Evolutionary conservation across 2,888 invertebrate genomes (phyloP).

Genomic region (Oxycera nigricornis): DNA sequence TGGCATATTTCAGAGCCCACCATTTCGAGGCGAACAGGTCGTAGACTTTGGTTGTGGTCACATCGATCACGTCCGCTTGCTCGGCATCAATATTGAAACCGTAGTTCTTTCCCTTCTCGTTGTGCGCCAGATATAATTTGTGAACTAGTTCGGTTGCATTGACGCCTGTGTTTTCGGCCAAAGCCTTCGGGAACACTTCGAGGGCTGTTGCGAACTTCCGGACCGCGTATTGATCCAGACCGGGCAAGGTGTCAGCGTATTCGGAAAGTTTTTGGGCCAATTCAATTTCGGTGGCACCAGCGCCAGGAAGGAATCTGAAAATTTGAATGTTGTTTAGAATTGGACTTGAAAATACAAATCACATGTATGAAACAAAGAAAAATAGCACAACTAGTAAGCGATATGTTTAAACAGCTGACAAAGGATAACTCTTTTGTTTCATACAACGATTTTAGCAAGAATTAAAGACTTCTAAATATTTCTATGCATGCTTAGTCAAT

Average conservation of each 20-base stretch:
- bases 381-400: too few relatives aligned
- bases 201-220: slow-evolving; percentile 90
- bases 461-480: too few relatives aligned
- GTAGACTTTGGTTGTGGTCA: slow-evolving; percentile 76
- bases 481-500: too few relatives aligned
- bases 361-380: background rate
- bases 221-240: slow-evolving; percentile 96
- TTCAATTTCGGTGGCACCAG: slow-evolving; percentile 95
- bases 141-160: slow-evolving; percentile 87
- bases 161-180: slow-evolving; percentile 94
- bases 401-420: too few relatives aligned
- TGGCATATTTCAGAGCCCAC: slow-evolving; percentile 96
- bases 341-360: background rate
- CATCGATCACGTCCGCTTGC: slow-evolving; percentile 74
- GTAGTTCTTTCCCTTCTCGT: slow-evolving; percentile 77
- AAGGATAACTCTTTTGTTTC: too few relatives aligned
- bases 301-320: slow-evolving; percentile 82
- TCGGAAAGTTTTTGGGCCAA: slow-evolving; percentile 84
- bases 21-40: slow-evolving; percentile 86
- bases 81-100: slow-evolving; percentile 91
- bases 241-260: slow-evolving; percentile 91
- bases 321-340: background rate
- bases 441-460: too few relatives aligned
- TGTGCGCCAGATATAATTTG: slow-evolving; percentile 92
- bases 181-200: slow-evolving; percentile 87